Evolutionary conservation across 2,888 invertebrate species (phyloP).

Genomic region (Drosophila putrida): DNA sequence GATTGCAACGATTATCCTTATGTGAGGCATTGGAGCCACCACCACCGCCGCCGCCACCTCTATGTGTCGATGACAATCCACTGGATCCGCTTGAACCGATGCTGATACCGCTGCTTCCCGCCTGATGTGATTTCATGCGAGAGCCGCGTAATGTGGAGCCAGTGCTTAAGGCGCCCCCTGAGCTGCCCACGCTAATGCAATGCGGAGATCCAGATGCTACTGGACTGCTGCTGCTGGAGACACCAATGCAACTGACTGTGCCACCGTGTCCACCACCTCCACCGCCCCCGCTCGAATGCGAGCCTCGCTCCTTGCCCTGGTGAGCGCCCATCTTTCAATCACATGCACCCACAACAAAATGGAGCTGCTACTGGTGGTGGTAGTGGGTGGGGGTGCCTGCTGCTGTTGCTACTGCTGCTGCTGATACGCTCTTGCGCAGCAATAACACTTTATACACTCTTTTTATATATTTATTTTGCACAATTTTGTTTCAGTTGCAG

Average conservation of each 20-base stretch:
- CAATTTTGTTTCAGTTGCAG: conserved; percentile 40
- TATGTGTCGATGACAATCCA: conserved; percentile 63
- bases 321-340: conserved; percentile 92
- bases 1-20: conserved; percentile 89
- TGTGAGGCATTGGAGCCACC: conserved; percentile 42
- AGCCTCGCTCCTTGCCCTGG: conserved; percentile 95
- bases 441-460: conserved; percentile 46
- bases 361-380: conserved; percentile 25
- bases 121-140: conserved; percentile 87
- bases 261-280: conserved; percentile 61
- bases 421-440: conserved; percentile 39
- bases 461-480: conserved; percentile 35
- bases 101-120: conserved; percentile 61
- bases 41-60: conserved; percentile 25
- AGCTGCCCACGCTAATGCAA: conserved; percentile 81
- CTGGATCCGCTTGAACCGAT: conserved; percentile 84
- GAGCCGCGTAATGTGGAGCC: conserved; percentile 90
- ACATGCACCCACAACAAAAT: conserved; percentile 48
- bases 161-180: conserved; percentile 78
- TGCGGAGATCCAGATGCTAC: conserved; percentile 79
- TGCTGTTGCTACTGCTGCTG: conserved; percentile 15
- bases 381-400: conserved; percentile 37
- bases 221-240: conserved; percentile 82
- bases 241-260: conserved; percentile 87
- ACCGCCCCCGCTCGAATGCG: conserved; percentile 82